Evolutionary conservation across 2,888 invertebrate genomes (phyloP).

Genomic region (Ornithoptera alexandrae): DNA sequence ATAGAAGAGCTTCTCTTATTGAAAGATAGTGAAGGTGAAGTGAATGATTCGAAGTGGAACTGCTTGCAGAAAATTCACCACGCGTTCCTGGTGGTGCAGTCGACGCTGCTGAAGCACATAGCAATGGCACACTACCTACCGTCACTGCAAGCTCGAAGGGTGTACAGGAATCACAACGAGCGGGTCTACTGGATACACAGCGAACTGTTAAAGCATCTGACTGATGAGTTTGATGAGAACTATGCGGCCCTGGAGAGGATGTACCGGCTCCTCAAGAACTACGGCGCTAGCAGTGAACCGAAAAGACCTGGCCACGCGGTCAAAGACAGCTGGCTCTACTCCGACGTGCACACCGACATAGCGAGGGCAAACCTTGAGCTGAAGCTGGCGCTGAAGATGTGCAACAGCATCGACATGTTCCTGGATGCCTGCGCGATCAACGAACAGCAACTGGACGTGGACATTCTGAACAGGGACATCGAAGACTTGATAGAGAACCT

Average conservation of each 20-base stretch:
- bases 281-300: conserved; percentile 45
- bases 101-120: conserved; percentile 64
- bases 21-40: too few relatives aligned
- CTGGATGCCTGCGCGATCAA: conserved; percentile 68
- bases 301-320: conserved; percentile 57
- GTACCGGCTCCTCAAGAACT: conserved; percentile 68
- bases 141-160: conserved; percentile 40
- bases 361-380: conserved; percentile 63
- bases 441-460: conserved; percentile 59
- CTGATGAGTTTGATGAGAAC: conserved; percentile 54
- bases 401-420: conserved; percentile 64
- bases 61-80: conserved; percentile 69
- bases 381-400: conserved; percentile 61
- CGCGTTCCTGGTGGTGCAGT: conserved; percentile 70
- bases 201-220: conserved; percentile 50
- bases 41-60: too few relatives aligned
- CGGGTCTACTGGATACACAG: conserved; percentile 68
- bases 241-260: conserved; percentile 60
- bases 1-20: too few relatives aligned
- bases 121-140: conserved; percentile 64
- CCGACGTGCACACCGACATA: conserved; percentile 67
- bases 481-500: conserved; percentile 62
- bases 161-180: conserved; percentile 70
- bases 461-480: conserved; percentile 61
- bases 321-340: conserved; percentile 63